Evolutionary conservation across 2,888 invertebrate species (phyloP), one percentile per base, ranked within the genome.

Genomic region (Harpalus rubripes): DNA sequence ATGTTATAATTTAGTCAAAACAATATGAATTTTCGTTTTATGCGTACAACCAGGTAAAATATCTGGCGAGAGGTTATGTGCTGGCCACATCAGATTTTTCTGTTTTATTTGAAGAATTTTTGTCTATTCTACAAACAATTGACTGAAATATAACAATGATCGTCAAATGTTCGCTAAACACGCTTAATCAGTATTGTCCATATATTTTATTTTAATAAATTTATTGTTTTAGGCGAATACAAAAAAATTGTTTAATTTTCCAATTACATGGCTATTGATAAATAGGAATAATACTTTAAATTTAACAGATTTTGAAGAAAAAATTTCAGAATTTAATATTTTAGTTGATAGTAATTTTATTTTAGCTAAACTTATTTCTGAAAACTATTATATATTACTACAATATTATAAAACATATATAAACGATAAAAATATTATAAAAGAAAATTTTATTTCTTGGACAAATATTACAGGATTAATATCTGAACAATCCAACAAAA

Each of bases 341-440:
- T 87, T 93, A 44, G 89, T 92, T 0, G 92, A 94, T 83, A 93
- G 93, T 86, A 92, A 93, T 68, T 91, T 93, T 0, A 92, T 92
- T 0, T 15, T 93, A 2, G 91, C 91, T 0, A 89, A 88, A 81
- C 88, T 86, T 85, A 85, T 87, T 0, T 86, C 86, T 7, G 88
- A 89, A 0, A 86, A 88, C 12, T 87, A 87, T 41, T 90, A 88
- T 84, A 81, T 89, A 65, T 88, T 91, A 61, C 85, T 88, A 78
- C 91, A 92, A 91, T 74, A 83, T 56, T 52, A 83, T 68, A 82
- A 84, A 56, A 39, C 88, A 88, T 86, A 87, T 90, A 89, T 88
- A 86, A 86, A 86, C 7, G 87, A 87, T 16, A 15, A n/a, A 5
- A 81, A 86, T 80, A 58, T 82, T 10, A 85, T 88, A 32, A 82